Evolutionary conservation across 1,140 invertebrate genomes (phyloP).

Genomic region (Zaprionus taronus): DNA sequence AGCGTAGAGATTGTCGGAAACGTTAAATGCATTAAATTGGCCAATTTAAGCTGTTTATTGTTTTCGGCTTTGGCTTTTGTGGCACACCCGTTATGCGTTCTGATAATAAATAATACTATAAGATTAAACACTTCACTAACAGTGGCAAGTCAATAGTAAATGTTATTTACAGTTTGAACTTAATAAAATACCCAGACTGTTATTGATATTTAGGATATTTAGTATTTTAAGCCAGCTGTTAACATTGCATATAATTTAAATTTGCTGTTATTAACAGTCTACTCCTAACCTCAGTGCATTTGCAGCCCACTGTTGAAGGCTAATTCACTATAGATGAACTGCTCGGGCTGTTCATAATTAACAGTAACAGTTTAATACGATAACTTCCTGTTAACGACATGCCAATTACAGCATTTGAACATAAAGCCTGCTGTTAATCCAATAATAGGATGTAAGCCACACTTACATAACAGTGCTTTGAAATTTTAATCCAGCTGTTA

Average conservation of each 20-base stretch:
- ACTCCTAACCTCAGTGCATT: no score
- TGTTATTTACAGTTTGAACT: not conserved
- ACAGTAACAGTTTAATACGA: not conserved
- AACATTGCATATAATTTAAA: no score
- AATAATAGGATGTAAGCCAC: not conserved
- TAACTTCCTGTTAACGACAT: not conserved
- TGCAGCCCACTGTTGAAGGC: no score
- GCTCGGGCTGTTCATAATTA: not conserved
- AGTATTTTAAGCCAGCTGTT: no score
- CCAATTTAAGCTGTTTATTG: constrained; percentile 9
- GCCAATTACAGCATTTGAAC: not conserved
- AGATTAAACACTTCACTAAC: not conserved
- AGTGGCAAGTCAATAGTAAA: not conserved
- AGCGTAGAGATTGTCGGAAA: constrained; percentile 6
- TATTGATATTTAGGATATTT: not conserved
- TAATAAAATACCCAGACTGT: not conserved
- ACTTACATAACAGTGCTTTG: not conserved
- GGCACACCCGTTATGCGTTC: not conserved
- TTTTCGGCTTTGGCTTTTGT: not conserved
- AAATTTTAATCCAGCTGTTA: not conserved
- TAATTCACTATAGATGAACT: not conserved
- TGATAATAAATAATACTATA: not conserved
- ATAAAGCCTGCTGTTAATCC: no score
- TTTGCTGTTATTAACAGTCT: no score
- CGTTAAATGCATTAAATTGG: constrained; percentile 9